Evolutionary conservation across 2,113 vertebrate genomes (phyloP).

Genomic region (Psittacus erithacus): DNA sequence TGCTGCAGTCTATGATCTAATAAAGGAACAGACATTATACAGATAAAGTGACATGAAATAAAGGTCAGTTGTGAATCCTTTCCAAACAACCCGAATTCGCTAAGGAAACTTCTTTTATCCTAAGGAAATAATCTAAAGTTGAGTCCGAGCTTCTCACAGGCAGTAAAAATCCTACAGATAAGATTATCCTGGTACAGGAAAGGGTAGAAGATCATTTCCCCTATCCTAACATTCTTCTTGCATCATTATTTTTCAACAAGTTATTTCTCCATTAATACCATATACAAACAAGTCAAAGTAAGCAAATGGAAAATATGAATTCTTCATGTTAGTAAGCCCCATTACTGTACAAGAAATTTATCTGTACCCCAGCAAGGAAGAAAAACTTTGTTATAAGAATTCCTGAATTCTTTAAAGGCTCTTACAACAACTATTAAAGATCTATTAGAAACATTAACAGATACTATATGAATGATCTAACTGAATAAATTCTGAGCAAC

Average conservation of each 20-base stretch:
- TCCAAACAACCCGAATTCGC: neutral
- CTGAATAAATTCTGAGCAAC: neutral
- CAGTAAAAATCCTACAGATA: neutral
- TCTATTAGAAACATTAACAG: neutral
- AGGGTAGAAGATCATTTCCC: neutral
- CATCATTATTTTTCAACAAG: neutral
- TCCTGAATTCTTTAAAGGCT: neutral
- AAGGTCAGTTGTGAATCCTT: neutral
- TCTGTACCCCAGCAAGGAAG: neutral
- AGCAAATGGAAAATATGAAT: neutral
- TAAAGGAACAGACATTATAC: neutral
- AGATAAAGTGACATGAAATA: neutral
- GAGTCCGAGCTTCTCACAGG: neutral
- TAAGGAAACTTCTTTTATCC: neutral
- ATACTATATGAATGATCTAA: neutral
- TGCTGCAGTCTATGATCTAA: constrained; percentile 93
- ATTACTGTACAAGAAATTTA: neutral
- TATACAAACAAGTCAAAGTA: neutral
- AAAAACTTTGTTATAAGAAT: neutral
- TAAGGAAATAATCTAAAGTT: neutral
- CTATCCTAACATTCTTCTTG: neutral
- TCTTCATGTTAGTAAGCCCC: neutral
- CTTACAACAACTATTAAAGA: neutral
- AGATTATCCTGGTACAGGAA: neutral
- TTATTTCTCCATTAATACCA: neutral